phyloP scores from a whole-genome alignment of 2,797 vertebrate species.

The Onychomys leucogaster region DNA sequence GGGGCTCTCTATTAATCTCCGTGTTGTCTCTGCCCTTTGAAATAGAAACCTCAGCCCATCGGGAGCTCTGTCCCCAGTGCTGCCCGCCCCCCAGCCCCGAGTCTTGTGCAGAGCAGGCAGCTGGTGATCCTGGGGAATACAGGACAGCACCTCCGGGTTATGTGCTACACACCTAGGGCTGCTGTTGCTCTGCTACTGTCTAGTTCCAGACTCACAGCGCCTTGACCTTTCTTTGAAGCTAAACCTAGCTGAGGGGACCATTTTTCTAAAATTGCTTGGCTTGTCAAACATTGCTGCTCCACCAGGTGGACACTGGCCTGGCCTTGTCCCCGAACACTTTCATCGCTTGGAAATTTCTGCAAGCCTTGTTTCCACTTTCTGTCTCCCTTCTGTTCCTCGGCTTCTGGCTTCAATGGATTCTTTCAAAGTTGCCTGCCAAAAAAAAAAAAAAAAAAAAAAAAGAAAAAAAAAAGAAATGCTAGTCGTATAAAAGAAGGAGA shows the following conservation, averaged over 20 bases:
- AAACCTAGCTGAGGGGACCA: not conserved
- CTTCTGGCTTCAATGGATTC: slow-evolving; percentile 11
- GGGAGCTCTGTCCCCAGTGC: not conserved
- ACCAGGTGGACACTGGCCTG: not conserved
- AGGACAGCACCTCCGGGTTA: not conserved
- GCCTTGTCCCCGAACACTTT: not conserved
- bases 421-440: slow-evolving; percentile 30
- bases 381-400: not conserved
- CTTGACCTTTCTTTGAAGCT: slow-evolving; percentile 42
- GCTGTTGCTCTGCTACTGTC: not conserved
- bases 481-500: not conserved
- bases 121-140: not conserved
- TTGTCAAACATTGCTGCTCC: slow-evolving; percentile 31
- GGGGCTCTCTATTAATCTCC: slow-evolving; percentile 2
- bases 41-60: slow-evolving; percentile 46
- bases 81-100: not conserved
- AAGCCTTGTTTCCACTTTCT: not conserved
- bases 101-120: not conserved
- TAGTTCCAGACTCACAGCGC: not conserved
- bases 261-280: slow-evolving; percentile 57
- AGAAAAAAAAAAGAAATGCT: not conserved
- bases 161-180: not conserved
- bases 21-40: slow-evolving; percentile 40
- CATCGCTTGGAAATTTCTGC: slow-evolving; percentile 62
- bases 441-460: not conserved